Conservation (phyloP, 2,797 vertebrate species). For the Pipistrellus kuhlii region DNA sequence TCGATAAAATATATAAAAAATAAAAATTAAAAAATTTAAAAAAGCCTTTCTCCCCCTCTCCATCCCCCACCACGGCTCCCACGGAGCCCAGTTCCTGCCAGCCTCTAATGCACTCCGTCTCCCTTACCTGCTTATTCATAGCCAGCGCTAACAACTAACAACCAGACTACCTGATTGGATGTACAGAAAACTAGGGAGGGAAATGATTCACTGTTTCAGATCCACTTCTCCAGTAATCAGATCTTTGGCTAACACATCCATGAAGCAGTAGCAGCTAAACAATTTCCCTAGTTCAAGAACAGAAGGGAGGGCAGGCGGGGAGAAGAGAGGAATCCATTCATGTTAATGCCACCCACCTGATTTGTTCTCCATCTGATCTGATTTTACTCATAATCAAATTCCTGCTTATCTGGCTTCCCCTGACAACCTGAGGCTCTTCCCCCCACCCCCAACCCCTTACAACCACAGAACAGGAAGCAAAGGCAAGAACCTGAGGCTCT, state of each 20-base stretch:
- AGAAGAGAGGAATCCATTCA: background rate
- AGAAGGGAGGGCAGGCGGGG: background rate
- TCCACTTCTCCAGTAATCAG: background rate
- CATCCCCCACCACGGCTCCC: background rate
- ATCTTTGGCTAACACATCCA: background rate
- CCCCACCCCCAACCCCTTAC: background rate
- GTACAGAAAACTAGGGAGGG: background rate
- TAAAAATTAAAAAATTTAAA: no score
- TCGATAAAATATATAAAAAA: background rate
- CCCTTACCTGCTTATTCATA: background rate
- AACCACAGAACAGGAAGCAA: background rate
- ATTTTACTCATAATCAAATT: slow-evolving; percentile 19
- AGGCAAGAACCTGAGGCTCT: background rate
- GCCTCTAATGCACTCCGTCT: background rate
- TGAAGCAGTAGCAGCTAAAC: slow-evolving; percentile 1
- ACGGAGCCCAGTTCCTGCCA: background rate
- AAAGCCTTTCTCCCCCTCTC: no score
- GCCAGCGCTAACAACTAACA: background rate
- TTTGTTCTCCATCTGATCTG: background rate
- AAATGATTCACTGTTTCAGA: slow-evolving; percentile 29
- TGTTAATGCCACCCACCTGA: background rate
- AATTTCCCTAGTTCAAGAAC: slow-evolving; percentile 9
- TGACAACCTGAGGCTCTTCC: slow-evolving; percentile 16
- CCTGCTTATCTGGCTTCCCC: slow-evolving; percentile 37
- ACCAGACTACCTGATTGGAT: background rate